These are phyloP conservation scores for Leptodactylus fallax DNA, from an alignment of 2,797 vertebrate species.

Conservation along the genomic window DNA sequence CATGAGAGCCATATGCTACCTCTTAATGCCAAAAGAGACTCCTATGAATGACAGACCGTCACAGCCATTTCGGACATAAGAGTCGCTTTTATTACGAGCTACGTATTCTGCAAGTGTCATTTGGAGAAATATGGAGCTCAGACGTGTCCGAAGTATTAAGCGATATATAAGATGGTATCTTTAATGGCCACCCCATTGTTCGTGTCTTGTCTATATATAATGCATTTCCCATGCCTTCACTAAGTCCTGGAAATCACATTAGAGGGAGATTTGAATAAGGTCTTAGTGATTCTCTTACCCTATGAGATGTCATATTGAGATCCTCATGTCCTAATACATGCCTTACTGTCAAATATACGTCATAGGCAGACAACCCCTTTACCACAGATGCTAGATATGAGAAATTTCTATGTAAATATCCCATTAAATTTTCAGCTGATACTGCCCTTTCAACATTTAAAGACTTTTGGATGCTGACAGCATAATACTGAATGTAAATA, in stretches of 20 bases:
- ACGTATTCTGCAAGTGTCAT: not conserved
- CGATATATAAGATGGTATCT: not conserved
- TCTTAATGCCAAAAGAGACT: not conserved
- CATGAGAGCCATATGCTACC: not conserved
- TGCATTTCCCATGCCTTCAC: not conserved
- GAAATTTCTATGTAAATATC: constrained; percentile 39
- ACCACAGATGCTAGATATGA: not conserved
- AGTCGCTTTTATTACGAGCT: not conserved
- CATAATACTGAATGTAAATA: constrained; percentile 47
- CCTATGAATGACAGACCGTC: not conserved
- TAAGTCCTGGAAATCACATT: constrained; percentile 6
- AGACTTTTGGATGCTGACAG: constrained; percentile 36
- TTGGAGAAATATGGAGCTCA: not conserved
- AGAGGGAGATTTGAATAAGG: not conserved
- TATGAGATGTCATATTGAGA: not conserved
- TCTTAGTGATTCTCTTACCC: not conserved
- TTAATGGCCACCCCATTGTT: not conserved
- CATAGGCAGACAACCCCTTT: not conserved
- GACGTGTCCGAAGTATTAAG: no score
- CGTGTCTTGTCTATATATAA: not conserved
- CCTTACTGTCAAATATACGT: not conserved
- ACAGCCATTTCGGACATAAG: not conserved
- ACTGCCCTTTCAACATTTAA: constrained; percentile 46
- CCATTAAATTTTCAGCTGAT: constrained; percentile 51
- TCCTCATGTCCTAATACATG: not conserved